phyloP scores from a whole-genome alignment of 1,140 invertebrate genomes.

The Kradibia gibbosae region DNA sequence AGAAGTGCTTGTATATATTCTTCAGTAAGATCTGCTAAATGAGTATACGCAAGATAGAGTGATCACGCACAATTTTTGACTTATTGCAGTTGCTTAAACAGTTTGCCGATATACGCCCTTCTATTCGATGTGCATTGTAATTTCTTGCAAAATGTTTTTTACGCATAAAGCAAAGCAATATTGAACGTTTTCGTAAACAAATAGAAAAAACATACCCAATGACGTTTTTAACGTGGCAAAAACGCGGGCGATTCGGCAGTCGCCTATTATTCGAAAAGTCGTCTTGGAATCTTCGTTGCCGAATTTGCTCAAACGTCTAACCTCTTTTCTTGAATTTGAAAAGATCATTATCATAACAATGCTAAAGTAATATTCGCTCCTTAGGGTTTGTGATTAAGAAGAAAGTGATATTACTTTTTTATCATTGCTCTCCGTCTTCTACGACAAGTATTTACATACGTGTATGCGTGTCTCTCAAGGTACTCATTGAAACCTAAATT shows the following conservation, averaged over 20 bases:
- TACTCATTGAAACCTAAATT: background rate
- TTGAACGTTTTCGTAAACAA: background rate
- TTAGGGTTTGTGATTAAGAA: background rate
- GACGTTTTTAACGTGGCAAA: constrained; percentile 25
- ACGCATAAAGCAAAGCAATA: background rate
- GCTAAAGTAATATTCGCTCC: background rate
- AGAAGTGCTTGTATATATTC: background rate
- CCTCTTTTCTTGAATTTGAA: background rate
- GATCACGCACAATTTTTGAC: background rate
- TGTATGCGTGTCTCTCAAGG: background rate
- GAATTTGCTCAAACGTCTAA: background rate
- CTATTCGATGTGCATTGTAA: background rate
- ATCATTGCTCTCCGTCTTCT: background rate
- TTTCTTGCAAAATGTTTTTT: background rate
- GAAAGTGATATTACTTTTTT: background rate
- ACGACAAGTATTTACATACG: background rate
- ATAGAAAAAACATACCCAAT: constrained; percentile 1
- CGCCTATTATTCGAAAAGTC: background rate
- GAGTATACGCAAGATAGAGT: too few relatives aligned
- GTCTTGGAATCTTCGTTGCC: background rate
- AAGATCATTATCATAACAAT: background rate
- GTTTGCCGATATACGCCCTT: background rate
- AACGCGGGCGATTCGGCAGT: background rate
- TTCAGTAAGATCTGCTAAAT: background rate
- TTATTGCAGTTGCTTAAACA: too few relatives aligned